Evolutionary conservation across 2,888 invertebrate species (phyloP), one percentile per base, ranked within the genome.

Genomic region (Capitulum mitella): DNA sequence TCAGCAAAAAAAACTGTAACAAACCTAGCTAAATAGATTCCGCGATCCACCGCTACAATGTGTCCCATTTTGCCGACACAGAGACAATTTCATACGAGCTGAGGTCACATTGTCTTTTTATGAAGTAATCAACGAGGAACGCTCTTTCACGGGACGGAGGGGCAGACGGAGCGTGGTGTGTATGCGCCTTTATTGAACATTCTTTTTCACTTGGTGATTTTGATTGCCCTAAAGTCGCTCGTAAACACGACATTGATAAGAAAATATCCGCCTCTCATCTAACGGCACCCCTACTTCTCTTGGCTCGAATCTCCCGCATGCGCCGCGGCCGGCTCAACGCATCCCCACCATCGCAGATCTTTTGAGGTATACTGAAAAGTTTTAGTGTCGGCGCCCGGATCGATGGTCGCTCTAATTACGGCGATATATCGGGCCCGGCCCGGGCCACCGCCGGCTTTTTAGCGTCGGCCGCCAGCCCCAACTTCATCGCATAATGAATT

Each of bases 401-500:
- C 34, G 19, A 64, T n/a, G 37, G 70, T 40, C 37, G 37, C 70
- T 40, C 40, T 40, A 70, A 70, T 70, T 70, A 37, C 40, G 1
- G 37, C 70, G 70, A 70, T 70, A 70, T 29, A 29, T 40, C 70
- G 22, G 29, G 8, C 8, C 40, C 14, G 26, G 8, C 37, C 70
- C 26, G 37, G 40, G 37, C 8, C 37, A 40, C 10, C 34, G 70
- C 37, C 10, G 40, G 40, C 70, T 70, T 70, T 70, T 70, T 70
- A 70, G 37, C 70, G 70, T 10, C 40, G 37, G 26, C 70, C 70
- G 37, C 37, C 70, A 26, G 70, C 40, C 70, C 70, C 70, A 70
- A 70, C 70, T 70, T 70, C 70, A 70, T 70, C 70, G 70, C 70
- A 40, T 70, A 70, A 70, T 70, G 70, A 70, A 70, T 40, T 70